phyloP scores from a whole-genome alignment of 2,888 invertebrate genomes.

The Tenodera sinensis region DNA sequence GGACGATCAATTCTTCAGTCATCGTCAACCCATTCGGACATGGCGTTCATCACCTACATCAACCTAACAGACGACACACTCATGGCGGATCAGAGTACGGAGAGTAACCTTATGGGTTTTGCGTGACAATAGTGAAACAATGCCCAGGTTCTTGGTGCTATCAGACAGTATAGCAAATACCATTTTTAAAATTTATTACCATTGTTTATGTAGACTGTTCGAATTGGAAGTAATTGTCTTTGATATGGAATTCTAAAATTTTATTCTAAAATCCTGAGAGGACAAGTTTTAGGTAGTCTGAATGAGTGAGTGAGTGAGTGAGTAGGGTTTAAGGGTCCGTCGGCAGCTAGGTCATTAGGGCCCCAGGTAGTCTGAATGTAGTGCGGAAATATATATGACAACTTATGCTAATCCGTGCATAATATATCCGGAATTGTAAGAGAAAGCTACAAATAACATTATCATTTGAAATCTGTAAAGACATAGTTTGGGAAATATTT shows the following conservation, averaged over 20 bases:
- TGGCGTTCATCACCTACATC: constrained; percentile 33
- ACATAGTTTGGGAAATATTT: not conserved
- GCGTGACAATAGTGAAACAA: no score
- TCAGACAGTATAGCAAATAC: not conserved
- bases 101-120: constrained; percentile 24
- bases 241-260: not conserved
- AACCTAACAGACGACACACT: constrained; percentile 30
- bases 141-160: not conserved
- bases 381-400: not conserved
- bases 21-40: constrained; percentile 29
- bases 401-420: not conserved
- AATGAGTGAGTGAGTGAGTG: no score
- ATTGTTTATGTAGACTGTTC: no score
- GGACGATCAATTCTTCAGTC: constrained; percentile 28
- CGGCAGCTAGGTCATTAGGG: no score
- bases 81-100: constrained; percentile 27
- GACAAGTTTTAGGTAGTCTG: not conserved
- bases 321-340: no score
- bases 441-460: not conserved
- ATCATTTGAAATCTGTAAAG: not conserved
- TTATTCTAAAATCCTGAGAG: not conserved
- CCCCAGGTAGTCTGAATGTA: not conserved
- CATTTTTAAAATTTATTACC: not conserved
- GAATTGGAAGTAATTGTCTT: not conserved
- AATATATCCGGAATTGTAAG: no score